A percentile compares a stretch with the other conserved stretches of the same genome.
These are phyloP conservation scores for Spialia ferax DNA, from an alignment of 2,888 invertebrate species.

Conservation along the genomic window DNA sequence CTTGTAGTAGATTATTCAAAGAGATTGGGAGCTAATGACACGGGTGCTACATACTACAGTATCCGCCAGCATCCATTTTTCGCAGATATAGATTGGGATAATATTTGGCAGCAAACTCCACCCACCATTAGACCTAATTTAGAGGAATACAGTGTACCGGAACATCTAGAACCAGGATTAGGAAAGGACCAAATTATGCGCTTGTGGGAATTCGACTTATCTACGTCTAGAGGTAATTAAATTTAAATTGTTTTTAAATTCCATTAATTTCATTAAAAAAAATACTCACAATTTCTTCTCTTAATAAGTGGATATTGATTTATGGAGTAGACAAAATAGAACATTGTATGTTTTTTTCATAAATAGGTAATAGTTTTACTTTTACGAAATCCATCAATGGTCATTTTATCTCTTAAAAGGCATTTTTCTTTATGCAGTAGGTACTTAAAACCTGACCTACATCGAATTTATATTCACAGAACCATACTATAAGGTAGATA, in stretches of 20 bases:
- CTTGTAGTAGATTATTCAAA: constrained; percentile 93
- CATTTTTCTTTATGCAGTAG: no score
- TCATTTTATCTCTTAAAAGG: no score
- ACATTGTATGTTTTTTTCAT: no score
- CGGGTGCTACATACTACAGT: constrained; percentile 90
- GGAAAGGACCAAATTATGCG: constrained; percentile 93
- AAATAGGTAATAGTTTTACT: no score
- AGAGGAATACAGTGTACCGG: constrained; percentile 91
- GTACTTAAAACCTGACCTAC: no score
- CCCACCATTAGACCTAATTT: constrained; percentile 94
- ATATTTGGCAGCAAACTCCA: constrained; percentile 91
- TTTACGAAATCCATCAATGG: no score
- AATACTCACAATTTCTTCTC: no score
- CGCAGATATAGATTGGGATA: constrained; percentile 93
- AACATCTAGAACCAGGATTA: constrained; percentile 94
- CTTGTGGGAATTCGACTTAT: constrained; percentile 91
- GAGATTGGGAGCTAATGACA: constrained; percentile 93
- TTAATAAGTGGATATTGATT: no score
- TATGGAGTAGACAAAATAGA: no score
- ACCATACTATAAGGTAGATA: neutral
- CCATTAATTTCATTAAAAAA: neutral
- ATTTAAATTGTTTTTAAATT: neutral
- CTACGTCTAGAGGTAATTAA: constrained; percentile 74
- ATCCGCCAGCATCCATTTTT: constrained; percentile 96
- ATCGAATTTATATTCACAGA: no score